Evolutionary conservation across 2,797 vertebrate species (phyloP), one percentile per base, ranked within the genome.

Genomic region (Sylvia borin): DNA sequence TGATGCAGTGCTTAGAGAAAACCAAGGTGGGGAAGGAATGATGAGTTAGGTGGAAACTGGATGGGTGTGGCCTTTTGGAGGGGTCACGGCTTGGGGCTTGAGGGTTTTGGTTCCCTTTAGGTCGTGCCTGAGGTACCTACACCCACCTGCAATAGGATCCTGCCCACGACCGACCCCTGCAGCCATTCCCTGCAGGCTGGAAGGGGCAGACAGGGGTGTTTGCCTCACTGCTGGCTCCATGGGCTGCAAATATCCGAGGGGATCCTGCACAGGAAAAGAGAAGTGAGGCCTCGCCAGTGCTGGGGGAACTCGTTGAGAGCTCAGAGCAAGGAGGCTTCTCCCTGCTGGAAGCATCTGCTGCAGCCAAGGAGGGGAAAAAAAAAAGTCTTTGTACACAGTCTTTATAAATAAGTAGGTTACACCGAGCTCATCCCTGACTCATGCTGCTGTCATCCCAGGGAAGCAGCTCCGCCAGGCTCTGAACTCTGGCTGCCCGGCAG

Each of bases 401-500:
- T 78, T 88, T 93, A 38, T 62, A 92, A 92, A 81, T 81, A 81
- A 83, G 70, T 45, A 84, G 88, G 92, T 90, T 95, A 84, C 64
- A 86, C 40, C 2, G 55, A 83, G 79, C 83, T 86, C 6, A 0
- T 51, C 58, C 81, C 42, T 92, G 92, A 93, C 62, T 96, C 85
- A 88, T 0, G 7, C 55, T 24, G 82, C 54, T 92, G 79, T 90
- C 85, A 90, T 86, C 58, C 55, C 18, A 53, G 90, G 53, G 58
- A 90, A 84, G 78, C 79, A 22, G 73, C 88, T 75, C 2, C 0
- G 13, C n/a, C 80, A 32, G 77, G 71, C 74, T 90, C 74, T 84
- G 85, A 93, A 71, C 90, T 91, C 76, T 17, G 78, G 40, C 87
- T 90, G 75, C 72, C 54, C 4, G 0, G n/a, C 25, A 27, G 90